These are phyloP conservation scores for Oscheius sp. DNA, from an alignment of 2,888 invertebrate genomes.

Conservation along the genomic window DNA sequence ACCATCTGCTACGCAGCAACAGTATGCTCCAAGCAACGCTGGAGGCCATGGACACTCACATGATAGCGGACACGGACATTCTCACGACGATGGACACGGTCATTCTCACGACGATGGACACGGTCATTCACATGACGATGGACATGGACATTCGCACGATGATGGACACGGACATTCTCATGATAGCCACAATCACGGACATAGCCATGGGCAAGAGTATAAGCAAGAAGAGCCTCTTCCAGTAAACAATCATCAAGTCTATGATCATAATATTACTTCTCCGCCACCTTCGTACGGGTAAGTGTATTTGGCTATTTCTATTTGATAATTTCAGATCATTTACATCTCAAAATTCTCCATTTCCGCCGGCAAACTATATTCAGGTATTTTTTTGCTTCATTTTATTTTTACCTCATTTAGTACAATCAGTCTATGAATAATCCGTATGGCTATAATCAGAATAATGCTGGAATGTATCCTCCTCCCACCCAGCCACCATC, in stretches of 20 bases:
- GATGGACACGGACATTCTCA: not conserved
- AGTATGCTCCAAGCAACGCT: constrained; percentile 30
- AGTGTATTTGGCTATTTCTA: no score
- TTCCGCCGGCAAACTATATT: not conserved
- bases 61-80: constrained; percentile 38
- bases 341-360: not conserved
- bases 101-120: constrained; percentile 37
- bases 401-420: not conserved
- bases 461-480: no score
- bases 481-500: not conserved
- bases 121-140: constrained; percentile 39
- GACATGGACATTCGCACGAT: constrained; percentile 40
- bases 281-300: no score
- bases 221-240: not conserved
- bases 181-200: constrained; percentile 4
- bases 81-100: constrained; percentile 36
- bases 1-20: constrained; percentile 26
- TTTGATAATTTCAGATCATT: not conserved
- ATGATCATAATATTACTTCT: no score
- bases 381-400: not conserved
- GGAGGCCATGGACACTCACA: constrained; percentile 39
- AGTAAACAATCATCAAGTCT: not conserved
- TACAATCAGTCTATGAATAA: no score
- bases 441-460: constrained; percentile 8
- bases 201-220: not conserved